A percentile compares a stretch with the other conserved stretches of the same genome.
These are phyloP conservation scores for Nannobrachium achirus DNA, from an alignment of 2,113 vertebrate genomes.

Conservation along the genomic window DNA sequence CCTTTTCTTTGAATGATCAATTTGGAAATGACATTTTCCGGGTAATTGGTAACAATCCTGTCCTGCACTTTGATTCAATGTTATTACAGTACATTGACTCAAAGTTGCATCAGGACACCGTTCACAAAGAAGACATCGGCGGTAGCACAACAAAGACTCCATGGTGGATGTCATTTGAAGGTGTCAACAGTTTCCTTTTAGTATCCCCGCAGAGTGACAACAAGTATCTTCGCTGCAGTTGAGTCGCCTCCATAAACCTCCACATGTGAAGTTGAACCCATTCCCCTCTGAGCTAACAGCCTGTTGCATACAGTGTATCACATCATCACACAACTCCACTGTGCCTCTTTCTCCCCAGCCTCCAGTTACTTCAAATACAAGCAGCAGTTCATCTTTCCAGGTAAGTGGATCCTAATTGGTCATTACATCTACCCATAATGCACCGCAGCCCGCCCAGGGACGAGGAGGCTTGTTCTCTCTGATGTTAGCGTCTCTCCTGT, in stretches of 20 bases:
- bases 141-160: background rate
- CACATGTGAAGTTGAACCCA: background rate
- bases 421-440: slow-evolving; percentile 59
- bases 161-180: background rate
- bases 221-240: too few relatives aligned
- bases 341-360: slow-evolving; percentile 76
- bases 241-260: background rate
- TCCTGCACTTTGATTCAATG: too few relatives aligned
- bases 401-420: slow-evolving; percentile 75
- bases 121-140: too few relatives aligned
- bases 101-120: too few relatives aligned
- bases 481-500: slow-evolving; percentile 57
- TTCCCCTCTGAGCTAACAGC: background rate
- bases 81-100: too few relatives aligned
- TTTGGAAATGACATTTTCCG: too few relatives aligned
- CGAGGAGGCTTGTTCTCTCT: slow-evolving; percentile 56
- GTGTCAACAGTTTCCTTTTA: too few relatives aligned
- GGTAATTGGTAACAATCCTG: too few relatives aligned
- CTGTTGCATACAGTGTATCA: too few relatives aligned
- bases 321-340: slow-evolving; percentile 10
- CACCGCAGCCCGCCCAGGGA: slow-evolving; percentile 31
- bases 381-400: slow-evolving; percentile 99
- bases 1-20: too few relatives aligned
- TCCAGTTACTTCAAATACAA: slow-evolving; percentile 99
- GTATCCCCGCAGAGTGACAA: background rate